Percentiles rank a stretch among this genome's conserved stretches.
phyloP scores from a whole-genome alignment of 2,888 invertebrate species.

The Tipula vernalis region DNA sequence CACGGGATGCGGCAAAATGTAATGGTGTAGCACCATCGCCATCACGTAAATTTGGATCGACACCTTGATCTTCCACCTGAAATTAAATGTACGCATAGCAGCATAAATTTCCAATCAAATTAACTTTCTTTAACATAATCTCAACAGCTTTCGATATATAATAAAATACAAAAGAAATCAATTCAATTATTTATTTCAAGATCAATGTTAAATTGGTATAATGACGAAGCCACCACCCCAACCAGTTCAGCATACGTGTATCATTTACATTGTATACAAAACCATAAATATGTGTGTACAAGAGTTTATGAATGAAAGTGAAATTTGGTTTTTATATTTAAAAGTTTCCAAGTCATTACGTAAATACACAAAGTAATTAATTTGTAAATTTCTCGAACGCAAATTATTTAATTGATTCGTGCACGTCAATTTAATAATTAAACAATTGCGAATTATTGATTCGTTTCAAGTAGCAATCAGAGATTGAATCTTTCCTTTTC shows the following conservation, averaged over 20 bases:
- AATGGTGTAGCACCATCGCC: constrained; percentile 82
- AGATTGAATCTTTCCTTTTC: no score
- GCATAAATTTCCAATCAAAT: not conserved
- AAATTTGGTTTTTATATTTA: not conserved
- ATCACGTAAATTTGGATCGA: constrained; percentile 73
- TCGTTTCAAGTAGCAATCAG: not conserved
- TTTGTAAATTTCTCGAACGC: not conserved
- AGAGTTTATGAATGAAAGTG: not conserved
- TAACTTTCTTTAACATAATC: not conserved
- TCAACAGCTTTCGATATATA: not conserved
- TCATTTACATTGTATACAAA: not conserved
- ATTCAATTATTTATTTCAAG: not conserved
- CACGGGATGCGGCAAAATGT: constrained; percentile 78
- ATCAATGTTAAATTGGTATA: not conserved
- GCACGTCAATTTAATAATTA: not conserved
- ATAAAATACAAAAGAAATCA: not conserved
- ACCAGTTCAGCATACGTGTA: no score
- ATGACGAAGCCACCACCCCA: not conserved
- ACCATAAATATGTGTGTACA: not conserved
- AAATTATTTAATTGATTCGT: not conserved
- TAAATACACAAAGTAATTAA: not conserved
- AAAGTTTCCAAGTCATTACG: not conserved
- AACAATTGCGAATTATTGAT: not conserved
- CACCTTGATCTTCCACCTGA: constrained; percentile 69
- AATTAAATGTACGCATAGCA: constrained; percentile 1